phyloP scores from a whole-genome alignment of 2,797 vertebrate genomes.

The Acipenser transmontanus region DNA sequence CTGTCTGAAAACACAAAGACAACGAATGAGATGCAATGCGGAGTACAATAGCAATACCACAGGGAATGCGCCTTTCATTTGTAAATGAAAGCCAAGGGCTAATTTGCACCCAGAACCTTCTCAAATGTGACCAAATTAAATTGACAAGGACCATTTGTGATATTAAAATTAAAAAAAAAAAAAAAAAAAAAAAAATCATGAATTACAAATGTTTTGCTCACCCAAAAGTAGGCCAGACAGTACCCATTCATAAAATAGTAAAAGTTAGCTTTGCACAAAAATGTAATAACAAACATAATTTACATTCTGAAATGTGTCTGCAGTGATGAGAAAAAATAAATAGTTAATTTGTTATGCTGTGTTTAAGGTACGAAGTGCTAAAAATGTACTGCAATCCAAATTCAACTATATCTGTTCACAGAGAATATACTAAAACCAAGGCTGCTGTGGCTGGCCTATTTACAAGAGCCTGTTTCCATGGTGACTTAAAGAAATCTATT shows the following conservation, averaged over 20 bases:
- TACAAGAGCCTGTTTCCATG: conserved; percentile 9
- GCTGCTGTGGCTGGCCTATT: background rate
- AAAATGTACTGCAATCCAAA: background rate
- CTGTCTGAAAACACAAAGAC: background rate
- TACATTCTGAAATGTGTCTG: background rate
- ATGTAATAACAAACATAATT: background rate
- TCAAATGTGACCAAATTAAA: no score
- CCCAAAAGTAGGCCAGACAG: no score
- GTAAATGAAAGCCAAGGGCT: background rate
- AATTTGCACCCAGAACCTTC: background rate
- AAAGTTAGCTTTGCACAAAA: background rate
- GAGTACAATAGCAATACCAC: background rate
- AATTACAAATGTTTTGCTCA: background rate
- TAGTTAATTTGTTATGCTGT: conserved; percentile 5
- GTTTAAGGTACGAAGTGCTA: background rate
- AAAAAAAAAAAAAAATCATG: background rate
- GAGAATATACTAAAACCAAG: no score
- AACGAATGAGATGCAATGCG: background rate
- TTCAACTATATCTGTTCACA: no score
- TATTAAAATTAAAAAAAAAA: background rate
- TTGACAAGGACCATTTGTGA: background rate
- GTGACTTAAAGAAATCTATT: conserved; percentile 14
- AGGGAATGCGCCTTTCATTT: background rate
- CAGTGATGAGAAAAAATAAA: background rate
- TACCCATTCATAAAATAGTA: background rate